Base-by-base conservation (phyloP, 2,888 invertebrate species). In the Philereme transversata region DNA sequence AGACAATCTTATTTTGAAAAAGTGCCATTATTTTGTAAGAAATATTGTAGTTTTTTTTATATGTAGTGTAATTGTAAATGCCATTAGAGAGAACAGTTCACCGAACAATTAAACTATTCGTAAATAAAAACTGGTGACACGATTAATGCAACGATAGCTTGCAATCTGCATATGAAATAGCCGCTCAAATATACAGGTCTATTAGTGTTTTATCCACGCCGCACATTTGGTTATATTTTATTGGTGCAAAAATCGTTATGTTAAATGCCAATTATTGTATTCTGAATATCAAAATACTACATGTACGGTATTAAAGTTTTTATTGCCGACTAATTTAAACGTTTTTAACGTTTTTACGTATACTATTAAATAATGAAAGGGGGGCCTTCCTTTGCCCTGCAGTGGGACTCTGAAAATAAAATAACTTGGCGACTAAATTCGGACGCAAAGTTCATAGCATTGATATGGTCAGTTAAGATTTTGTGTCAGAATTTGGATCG, bases 91-190 rank as follows among this genome's bases (percentile, higher is more conserved):
- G 36, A 36, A 36, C 5, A 6, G 36, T 36, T 36, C 5, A 36
- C 5, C 33, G 41, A 43, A 44, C 35, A 36, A 49, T 56, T 44
- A 51, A 59, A 50, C 49, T 46, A 50, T 54, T 36, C 44, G 36
- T 33, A 22, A 22, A 34, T 53, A 49, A 11, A 53, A 53, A 46
- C 45, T 41, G 50, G 44, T 41, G 43, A 56, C 61, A 40, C 51
- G 53, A 53, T 61, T 51, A 49, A 54, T 51, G 52, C 35, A 22
- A 22, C 8, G 63, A 65, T 66, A 48, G 51, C 47, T 46, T 47
- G 52, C 62, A 61, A 63, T 68, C 68, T 65, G 57, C 61, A 65
- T 65, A 57, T 51, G 62, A 58, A 67, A 50, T 56, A 59, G 49
- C 9, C 55, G 4, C 40, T 51, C 51, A 58, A 63, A 62, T 60